phyloP scores from a whole-genome alignment of 2,797 vertebrate species.

The Enteromius viviparus region DNA sequence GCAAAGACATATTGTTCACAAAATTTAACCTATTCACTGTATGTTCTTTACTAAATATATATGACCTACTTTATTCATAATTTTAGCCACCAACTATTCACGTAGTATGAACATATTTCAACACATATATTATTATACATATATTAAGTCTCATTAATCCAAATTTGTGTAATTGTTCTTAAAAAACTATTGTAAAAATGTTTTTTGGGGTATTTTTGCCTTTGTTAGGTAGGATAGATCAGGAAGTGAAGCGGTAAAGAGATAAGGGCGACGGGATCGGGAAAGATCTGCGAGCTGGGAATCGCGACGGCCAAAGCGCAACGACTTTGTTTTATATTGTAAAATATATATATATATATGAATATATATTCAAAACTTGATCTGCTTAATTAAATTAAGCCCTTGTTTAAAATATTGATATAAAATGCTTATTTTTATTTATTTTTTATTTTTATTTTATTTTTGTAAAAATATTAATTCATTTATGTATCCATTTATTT shows the following conservation, averaged over 20 bases:
- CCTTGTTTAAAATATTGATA: background rate
- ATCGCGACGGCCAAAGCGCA: too few relatives aligned
- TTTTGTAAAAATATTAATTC: background rate
- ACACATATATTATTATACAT: too few relatives aligned
- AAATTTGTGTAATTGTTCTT: background rate
- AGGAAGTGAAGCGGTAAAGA: too few relatives aligned
- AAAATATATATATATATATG: background rate
- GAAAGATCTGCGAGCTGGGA: too few relatives aligned
- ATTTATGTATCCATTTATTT: too few relatives aligned
- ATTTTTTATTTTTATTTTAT: too few relatives aligned
- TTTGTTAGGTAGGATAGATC: too few relatives aligned
- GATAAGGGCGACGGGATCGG: too few relatives aligned
- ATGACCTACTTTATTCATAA: background rate
- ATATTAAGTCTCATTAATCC: background rate
- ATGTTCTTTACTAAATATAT: background rate
- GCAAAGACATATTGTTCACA: background rate
- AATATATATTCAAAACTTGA: background rate
- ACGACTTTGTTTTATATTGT: background rate
- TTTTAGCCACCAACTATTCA: background rate
- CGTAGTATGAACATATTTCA: background rate
- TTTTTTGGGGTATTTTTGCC: too few relatives aligned
- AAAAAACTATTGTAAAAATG: background rate
- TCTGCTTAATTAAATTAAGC: background rate
- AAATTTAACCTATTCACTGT: background rate
- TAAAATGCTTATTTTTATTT: too few relatives aligned